A percentile compares a stretch with the other conserved stretches of the same genome.
These are phyloP conservation scores for Campylomormyrus numenius DNA, from an alignment of 2,113 vertebrate species.

Conservation along the genomic window DNA sequence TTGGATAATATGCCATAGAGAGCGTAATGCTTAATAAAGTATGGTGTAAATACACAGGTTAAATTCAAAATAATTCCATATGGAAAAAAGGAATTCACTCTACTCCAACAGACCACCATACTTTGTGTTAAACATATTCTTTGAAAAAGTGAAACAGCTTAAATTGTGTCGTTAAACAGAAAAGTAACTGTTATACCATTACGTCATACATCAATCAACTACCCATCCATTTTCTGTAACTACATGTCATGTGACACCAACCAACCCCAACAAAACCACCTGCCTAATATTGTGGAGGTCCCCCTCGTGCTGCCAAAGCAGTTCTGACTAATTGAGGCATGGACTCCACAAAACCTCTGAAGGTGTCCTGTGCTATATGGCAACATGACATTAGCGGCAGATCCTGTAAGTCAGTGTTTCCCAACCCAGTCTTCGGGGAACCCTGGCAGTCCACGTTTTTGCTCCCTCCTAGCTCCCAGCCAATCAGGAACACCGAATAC, in stretches of 20 bases:
- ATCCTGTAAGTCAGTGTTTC: neutral
- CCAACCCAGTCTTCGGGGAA: too few relatives aligned
- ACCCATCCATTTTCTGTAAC: neutral
- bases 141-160: neutral
- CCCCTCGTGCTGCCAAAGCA: neutral
- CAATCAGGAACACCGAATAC: too few relatives aligned
- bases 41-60: neutral
- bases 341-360: neutral
- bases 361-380: neutral
- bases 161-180: neutral
- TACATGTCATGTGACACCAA: neutral
- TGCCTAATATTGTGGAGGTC: neutral
- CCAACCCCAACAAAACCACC: neutral
- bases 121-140: neutral
- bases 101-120: neutral
- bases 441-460: too few relatives aligned
- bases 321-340: neutral
- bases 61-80: neutral
- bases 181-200: conserved; percentile 2
- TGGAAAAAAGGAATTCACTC: neutral
- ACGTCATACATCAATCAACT: neutral
- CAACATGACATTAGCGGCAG: neutral
- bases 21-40: neutral
- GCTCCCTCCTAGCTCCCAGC: too few relatives aligned
- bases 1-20: neutral